These are phyloP conservation scores for Taeniopygia guttata DNA, from an alignment of 2,797 vertebrate genomes.

Conservation along the genomic window DNA sequence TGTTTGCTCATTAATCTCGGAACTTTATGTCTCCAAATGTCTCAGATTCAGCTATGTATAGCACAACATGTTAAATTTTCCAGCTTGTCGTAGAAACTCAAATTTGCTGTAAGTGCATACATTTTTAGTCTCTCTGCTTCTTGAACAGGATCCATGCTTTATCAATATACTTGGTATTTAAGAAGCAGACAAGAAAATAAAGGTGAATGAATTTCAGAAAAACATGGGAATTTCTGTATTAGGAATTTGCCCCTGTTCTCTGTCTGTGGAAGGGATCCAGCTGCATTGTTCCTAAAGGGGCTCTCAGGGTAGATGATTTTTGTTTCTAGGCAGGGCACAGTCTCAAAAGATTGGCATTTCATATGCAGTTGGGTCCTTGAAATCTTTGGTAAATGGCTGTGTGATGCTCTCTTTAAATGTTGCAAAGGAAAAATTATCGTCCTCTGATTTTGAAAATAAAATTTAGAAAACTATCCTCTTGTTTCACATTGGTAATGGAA, in stretches of 20 bases:
- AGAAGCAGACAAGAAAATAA: not conserved
- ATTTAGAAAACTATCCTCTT: not conserved
- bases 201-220: not conserved
- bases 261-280: not conserved
- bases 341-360: not conserved
- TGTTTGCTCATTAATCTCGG: not conserved
- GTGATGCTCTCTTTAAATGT: not conserved
- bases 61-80: not conserved
- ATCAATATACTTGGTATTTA: not conserved
- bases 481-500: not conserved
- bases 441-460: not conserved
- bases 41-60: not conserved
- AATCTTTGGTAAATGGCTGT: not conserved
- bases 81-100: not conserved
- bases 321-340: not conserved
- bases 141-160: not conserved
- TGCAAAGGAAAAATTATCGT: not conserved
- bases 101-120: not conserved
- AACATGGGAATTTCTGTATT: not conserved
- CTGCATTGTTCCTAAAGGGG: not conserved
- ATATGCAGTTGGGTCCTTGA: not conserved
- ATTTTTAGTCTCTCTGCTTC: not conserved
- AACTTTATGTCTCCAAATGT: not conserved
- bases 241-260: not conserved
- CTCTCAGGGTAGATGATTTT: not conserved